A percentile compares a stretch with the other conserved stretches of the same genome.
Conservation (phyloP, 2,888 invertebrate genomes). For the Chouioia cunea region DNA sequence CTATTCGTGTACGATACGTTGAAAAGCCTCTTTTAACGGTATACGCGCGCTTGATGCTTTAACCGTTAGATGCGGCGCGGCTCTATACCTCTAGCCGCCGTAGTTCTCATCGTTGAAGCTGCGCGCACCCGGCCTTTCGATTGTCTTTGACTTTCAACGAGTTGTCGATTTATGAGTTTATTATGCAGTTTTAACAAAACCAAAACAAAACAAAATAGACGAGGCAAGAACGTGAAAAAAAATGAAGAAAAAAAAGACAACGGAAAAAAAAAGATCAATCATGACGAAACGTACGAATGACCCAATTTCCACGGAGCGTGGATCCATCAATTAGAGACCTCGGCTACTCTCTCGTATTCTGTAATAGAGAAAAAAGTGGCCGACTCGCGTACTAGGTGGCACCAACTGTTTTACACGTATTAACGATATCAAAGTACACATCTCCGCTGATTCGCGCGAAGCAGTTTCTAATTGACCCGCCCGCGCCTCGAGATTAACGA, state of each 20-base stretch:
- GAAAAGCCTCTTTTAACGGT: slow-evolving; percentile 38
- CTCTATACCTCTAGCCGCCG: background rate
- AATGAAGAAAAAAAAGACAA: background rate
- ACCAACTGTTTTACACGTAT: background rate
- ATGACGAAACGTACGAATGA: background rate
- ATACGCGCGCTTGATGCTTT: slow-evolving; percentile 29
- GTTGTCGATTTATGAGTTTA: slow-evolving; percentile 20
- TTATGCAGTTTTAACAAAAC: slow-evolving; percentile 2
- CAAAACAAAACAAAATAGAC: too few relatives aligned
- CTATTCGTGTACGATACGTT: slow-evolving; percentile 5
- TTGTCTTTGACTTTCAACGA: background rate
- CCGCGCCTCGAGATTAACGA: background rate
- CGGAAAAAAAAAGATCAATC: background rate
- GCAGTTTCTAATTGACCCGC: background rate
- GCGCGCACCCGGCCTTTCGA: background rate
- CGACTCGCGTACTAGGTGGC: background rate
- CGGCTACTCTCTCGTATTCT: background rate
- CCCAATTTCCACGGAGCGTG: slow-evolving; percentile 17
- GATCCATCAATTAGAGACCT: slow-evolving; percentile 27
- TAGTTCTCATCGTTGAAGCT: slow-evolving; percentile 1
- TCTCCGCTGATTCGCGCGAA: background rate
- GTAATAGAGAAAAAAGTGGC: background rate
- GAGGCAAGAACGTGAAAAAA: too few relatives aligned
- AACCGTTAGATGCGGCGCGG: slow-evolving; percentile 23
- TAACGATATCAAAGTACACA: background rate